These are phyloP conservation scores for Aurelia aurita complex sp. Pacific DNA, from an alignment of 30 jellyfish, hydroid and myxozoan species.

Conservation along the genomic window DNA sequence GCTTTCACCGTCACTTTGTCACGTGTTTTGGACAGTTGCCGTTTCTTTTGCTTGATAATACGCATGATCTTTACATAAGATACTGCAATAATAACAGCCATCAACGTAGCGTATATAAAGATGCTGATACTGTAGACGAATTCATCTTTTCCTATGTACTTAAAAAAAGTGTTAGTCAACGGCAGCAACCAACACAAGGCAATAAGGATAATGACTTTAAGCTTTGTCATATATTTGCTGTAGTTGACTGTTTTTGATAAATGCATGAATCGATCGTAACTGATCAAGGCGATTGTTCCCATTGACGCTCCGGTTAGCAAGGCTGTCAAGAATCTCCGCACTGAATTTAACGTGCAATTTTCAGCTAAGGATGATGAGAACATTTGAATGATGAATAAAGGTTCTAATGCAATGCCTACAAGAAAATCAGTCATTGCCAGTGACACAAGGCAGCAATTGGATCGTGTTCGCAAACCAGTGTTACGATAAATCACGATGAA, in stretches of 20 bases:
- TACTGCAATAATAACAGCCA: background rate
- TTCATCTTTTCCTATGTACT: constrained; percentile 21
- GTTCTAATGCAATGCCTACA: constrained; percentile 31
- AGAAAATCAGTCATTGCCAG: constrained; percentile 45
- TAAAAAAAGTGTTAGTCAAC: constrained; percentile 5
- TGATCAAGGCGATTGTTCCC: constrained; percentile 27
- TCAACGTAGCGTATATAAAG: background rate
- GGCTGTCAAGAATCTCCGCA: constrained; percentile 27
- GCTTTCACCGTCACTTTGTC: background rate
- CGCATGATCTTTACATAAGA: constrained; percentile 27
- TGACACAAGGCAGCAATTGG: constrained; percentile 22
- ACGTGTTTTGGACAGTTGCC: background rate
- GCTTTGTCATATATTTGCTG: constrained; percentile 20
- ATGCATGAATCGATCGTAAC: constrained; percentile 46
- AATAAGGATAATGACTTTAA: constrained; percentile 4
- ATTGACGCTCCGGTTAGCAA: constrained; percentile 47
- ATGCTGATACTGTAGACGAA: constrained; percentile 18
- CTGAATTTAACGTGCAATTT: constrained; percentile 16
- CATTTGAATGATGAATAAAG: constrained; percentile 21
- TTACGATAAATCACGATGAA: constrained; percentile 20
- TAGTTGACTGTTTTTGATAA: constrained; percentile 33
- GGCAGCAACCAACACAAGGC: constrained; percentile 36
- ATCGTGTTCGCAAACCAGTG: constrained; percentile 40
- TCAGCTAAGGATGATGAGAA: constrained; percentile 14
- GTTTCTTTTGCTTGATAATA: background rate